Base-by-base conservation (phyloP, 2,113 vertebrate species). In the Laticauda colubrina region DNA sequence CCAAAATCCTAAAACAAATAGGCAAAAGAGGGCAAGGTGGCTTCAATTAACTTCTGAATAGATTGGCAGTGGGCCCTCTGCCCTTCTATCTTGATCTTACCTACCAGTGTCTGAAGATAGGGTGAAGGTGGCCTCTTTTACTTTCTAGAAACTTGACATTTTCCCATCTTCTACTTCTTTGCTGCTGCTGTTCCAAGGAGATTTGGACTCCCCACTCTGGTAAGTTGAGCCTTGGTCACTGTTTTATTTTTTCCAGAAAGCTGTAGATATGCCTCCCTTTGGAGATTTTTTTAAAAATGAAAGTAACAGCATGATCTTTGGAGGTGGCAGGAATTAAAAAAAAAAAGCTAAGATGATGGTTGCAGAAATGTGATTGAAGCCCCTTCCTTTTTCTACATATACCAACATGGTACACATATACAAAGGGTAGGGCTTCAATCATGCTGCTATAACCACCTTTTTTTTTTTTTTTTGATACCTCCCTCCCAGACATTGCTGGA, bases 241-340 rank as follows among this genome's bases (percentile, higher is more conserved):
- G 94, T 85, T 96, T 51, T 95, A 91, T 94, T 81, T 93, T 94
- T 95, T 87, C 61, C 12, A 69, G 29, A 69, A 69, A 69, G 12
- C 64, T 69, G 12, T 69, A 69, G 64, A 34, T 34, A 4, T 69
- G 12, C 11, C 0, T 69, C 29, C 11, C 64, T 15, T 69, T 29
- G 59, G 59, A 24, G 24, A 61, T 61, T n/a, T 64, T 45, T 91
- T 94, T 1, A 11, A 61, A 94, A 59, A 94, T 94, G 86, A 96
- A 95, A 96, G 93, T 94, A 91, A 95, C 88, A 59, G 56, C 26
- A 24, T 43, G 57, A 26, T 45, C 85, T 0, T 2, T 69, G 64
- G 64, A n/a, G 29, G 29, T 69, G 64, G 64, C 12, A n/a, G 11
- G 64, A 69, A 34, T 69, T n/a, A n/a, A 4, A n/a, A 34, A 59